Base-by-base conservation (phyloP, 2,888 invertebrate species). In the Galerucella pusilla region DNA sequence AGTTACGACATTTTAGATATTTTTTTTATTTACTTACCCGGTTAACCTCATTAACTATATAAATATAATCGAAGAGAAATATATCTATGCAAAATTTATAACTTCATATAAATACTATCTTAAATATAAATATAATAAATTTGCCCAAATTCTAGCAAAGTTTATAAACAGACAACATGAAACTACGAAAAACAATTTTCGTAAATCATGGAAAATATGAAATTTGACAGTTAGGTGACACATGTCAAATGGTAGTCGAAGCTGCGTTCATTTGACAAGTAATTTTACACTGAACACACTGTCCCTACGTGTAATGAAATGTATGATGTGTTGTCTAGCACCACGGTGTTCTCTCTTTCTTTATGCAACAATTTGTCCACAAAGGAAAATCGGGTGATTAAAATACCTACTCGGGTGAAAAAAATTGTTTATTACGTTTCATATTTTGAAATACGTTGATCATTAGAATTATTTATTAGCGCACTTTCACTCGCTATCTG, bases 111-210 rank as follows among this genome's bases (percentile, higher is more conserved):
- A 52, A 52, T 52, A 52, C 7, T 14, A n/a, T 57, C 9, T 57
- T 57, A 57, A 54, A 54, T 54, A 54, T 54, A 57, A 57, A 16
- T 57, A 57, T 57, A 57, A 20, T 10, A 20, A 57, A 57, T 57
- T 57, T 57, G 16, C 57, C 16, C 57, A 20, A 57, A 57, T 57
- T 57, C 10, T 16, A 57, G 16, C 57, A 57, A 57, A 57, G 10
- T 57, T 16, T 57, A 57, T 20, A 57, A 57, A 57, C 57, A 57
- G n/a, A 57, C 20, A 57, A n/a, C 9, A 20, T 57, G 6, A 57
- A 16, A 57, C 1, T 57, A 16, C 20, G 16, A 16, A 57, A 57
- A 57, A 16, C 57, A 16, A 57, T 57, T 57, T 54, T 54, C 54
- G 57, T 57, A 57, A 57, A 57, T 57, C 57, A 57, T 57, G 57